Conservation (phyloP, 2,888 invertebrate species). For the Drosophila mercatorum region DNA sequence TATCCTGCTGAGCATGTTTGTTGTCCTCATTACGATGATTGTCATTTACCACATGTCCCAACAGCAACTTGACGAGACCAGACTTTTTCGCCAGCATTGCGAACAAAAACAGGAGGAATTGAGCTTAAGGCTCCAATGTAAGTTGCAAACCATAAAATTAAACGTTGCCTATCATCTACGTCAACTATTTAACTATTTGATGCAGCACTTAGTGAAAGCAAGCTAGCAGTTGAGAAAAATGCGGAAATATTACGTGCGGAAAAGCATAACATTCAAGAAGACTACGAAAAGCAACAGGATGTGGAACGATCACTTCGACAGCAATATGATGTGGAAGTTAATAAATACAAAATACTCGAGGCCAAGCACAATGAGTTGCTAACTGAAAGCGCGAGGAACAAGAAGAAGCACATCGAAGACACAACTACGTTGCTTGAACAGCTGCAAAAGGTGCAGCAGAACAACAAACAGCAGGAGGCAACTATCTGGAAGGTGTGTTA, state of each 20-base stretch:
- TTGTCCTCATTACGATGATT: conserved; percentile 86
- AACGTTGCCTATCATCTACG: neutral
- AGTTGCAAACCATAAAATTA: conserved; percentile 19
- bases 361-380: conserved; percentile 86
- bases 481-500: conserved; percentile 84
- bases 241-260: conserved; percentile 86
- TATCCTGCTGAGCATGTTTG: conserved; percentile 85
- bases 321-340: conserved; percentile 86
- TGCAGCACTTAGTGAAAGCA: conserved; percentile 87
- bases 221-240: conserved; percentile 86
- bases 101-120: conserved; percentile 87
- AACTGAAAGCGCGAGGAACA: conserved; percentile 85
- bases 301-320: conserved; percentile 85
- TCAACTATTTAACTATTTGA: neutral
- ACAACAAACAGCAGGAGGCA: conserved; percentile 82
- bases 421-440: conserved; percentile 85
- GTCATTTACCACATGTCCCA: conserved; percentile 87
- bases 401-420: conserved; percentile 85
- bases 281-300: conserved; percentile 85
- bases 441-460: conserved; percentile 85
- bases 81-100: conserved; percentile 86
- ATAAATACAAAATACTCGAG: conserved; percentile 86
- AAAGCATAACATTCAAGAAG: conserved; percentile 85
- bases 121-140: conserved; percentile 87
- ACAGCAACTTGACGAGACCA: conserved; percentile 86